phyloP scores from a whole-genome alignment of 2,888 invertebrate genomes.

The Drosophila tripunctata region DNA sequence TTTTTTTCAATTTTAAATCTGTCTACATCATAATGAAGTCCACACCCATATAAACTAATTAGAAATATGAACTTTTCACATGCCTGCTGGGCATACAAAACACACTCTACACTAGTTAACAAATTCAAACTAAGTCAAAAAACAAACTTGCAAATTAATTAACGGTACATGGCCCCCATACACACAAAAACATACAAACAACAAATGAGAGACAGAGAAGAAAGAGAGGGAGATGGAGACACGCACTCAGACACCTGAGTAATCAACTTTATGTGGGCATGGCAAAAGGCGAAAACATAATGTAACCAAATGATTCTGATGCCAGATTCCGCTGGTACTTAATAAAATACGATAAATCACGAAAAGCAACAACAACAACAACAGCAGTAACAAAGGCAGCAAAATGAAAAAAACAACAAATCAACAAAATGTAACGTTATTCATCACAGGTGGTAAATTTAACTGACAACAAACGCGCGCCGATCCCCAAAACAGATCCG shows the following conservation, averaged over 20 bases:
- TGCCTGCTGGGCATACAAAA: constrained; percentile 12
- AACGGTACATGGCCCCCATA: constrained; percentile 66
- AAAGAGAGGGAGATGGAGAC: background rate
- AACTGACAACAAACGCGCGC: constrained; percentile 79
- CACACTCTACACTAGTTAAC: constrained; percentile 36
- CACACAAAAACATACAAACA: constrained; percentile 6
- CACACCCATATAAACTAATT: constrained; percentile 22
- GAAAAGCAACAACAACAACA: constrained; percentile 41
- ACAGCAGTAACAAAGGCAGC: constrained; percentile 24
- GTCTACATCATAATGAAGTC: constrained; percentile 1
- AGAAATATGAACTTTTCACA: constrained; percentile 5
- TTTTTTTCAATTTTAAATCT: background rate
- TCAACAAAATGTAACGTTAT: constrained; percentile 79
- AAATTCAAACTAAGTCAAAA: constrained; percentile 40
- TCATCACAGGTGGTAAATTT: constrained; percentile 81
- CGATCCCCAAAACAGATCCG: constrained; percentile 50
- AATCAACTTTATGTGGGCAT: constrained; percentile 76
- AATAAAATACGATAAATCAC: constrained; percentile 69
- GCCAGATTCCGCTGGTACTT: constrained; percentile 58
- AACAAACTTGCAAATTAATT: constrained; percentile 73
- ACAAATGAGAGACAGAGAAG: background rate
- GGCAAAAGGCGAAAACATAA: constrained; percentile 45
- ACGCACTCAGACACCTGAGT: constrained; percentile 67
- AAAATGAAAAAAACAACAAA: constrained; percentile 47
- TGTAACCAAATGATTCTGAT: constrained; percentile 44